Conservation (phyloP, 2,113 vertebrate genomes). For the Poeciliopsis prolifica region DNA sequence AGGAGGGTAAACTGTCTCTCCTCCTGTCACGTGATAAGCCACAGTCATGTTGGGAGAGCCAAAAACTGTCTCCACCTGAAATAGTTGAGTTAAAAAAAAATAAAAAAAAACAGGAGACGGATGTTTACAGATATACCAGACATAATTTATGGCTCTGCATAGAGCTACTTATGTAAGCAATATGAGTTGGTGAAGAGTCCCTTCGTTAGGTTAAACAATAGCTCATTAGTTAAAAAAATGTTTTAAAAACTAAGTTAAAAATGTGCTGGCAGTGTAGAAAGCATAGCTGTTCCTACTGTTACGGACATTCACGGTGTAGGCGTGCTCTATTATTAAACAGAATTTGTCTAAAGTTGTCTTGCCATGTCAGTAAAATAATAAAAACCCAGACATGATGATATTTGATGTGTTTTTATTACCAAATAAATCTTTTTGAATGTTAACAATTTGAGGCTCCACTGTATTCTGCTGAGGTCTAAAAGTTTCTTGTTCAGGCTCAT, state of each 20-base stretch:
- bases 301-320: no score
- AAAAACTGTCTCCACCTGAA: slow-evolving; percentile 89
- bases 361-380: neutral
- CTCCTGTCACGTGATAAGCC: slow-evolving; percentile 88
- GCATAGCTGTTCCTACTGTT: neutral
- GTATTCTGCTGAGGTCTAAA: neutral
- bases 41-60: slow-evolving; percentile 89
- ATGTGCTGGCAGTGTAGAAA: neutral
- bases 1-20: slow-evolving; percentile 86
- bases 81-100: neutral
- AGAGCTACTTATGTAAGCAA: neutral
- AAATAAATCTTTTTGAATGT: no score
- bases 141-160: neutral
- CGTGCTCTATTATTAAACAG: neutral
- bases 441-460: neutral
- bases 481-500: neutral
- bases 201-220: neutral
- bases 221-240: neutral
- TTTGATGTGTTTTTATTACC: no score
- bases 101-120: neutral
- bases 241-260: no score
- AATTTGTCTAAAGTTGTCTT: neutral
- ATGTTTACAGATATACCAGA: neutral
- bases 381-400: neutral
- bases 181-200: neutral